Percentiles rank a stretch among this genome's conserved stretches.
Conservation (phyloP, 2,797 vertebrate genomes). For the Acanthurus tractus region DNA sequence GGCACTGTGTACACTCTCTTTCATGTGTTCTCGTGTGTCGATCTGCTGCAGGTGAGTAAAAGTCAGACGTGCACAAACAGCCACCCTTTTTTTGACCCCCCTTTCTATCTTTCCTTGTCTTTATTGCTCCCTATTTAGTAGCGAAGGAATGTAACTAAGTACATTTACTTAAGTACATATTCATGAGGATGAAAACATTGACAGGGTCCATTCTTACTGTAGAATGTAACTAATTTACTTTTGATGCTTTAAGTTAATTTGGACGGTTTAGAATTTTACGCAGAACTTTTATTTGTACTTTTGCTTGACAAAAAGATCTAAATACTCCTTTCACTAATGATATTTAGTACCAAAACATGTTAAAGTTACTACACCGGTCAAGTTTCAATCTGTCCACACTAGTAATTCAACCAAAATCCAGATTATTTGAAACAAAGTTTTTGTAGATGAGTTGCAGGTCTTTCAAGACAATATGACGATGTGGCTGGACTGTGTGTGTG, state of each 20-base stretch:
- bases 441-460: conserved; percentile 4
- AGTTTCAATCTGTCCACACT: not conserved
- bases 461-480: conserved; percentile 1
- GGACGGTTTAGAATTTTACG: too few species aligned
- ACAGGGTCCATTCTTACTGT: not conserved
- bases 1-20: not conserved
- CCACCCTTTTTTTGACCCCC: not conserved
- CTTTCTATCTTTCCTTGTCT: too few species aligned
- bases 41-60: conserved; percentile 9
- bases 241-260: not conserved
- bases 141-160: not conserved
- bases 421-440: not conserved
- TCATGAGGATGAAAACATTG: not conserved
- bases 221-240: not conserved
- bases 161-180: not conserved
- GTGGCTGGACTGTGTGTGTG: conserved; percentile 5
- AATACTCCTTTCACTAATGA: not conserved
- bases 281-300: not conserved
- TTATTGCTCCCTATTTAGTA: too few species aligned
- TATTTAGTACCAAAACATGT: not conserved
- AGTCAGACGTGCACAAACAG: not conserved
- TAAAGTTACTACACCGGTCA: not conserved
- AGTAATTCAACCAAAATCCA: not conserved
- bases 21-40: conserved; percentile 3
- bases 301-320: not conserved